Base-by-base conservation (phyloP, 2,113 vertebrate species). In the Ammodytes marinus region DNA sequence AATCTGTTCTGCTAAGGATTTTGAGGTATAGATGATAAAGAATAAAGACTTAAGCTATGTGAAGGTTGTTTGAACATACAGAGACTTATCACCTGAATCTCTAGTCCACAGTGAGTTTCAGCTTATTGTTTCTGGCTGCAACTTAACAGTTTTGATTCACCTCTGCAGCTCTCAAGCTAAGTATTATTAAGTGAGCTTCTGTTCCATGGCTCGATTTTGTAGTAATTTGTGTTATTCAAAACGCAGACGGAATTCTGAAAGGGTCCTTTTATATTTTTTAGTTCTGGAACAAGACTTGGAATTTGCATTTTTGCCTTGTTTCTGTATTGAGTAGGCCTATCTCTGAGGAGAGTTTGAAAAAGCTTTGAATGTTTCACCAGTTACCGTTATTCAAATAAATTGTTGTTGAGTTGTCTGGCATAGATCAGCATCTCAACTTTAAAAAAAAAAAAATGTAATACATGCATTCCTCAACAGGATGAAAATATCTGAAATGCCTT, bases 301-400 rank as follows among this genome's bases (percentile, higher is more conserved):
- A 5, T 19, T 40, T 14, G 6, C 0, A 1, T 6, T 14, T 52
- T 69, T 9, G 47, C 64, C 4, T 61, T 4, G 9, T 19, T 47
- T 74, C 53, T 61, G 40, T 70, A 4, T 58, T 17, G 46, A 42
- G 39, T 49, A 27, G 27, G 27, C 27, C 27, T 27, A 50, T 57
- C 42, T 39, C 35, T 66, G 27, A 17, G 58, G 37, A 55, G 42
- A 40, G 17, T 45, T 76, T 52, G 13, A 37, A 14, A 84, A 88
- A 92, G 88, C 77, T 79, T 86, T 92, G 86, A 92, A 91, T 93
- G 88, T 91, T 78, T 46, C 81, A 50, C 68, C 8, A 1, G 35
- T 67, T 69, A 39, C 35, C 2, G 4, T 52, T 52, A 43, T 40
- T 47, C 3, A 12, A 35, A 15, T 45, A 4, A 19, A 8, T 27